Conservation (phyloP, 2,113 vertebrate species). For the Platichthys stellatus region DNA sequence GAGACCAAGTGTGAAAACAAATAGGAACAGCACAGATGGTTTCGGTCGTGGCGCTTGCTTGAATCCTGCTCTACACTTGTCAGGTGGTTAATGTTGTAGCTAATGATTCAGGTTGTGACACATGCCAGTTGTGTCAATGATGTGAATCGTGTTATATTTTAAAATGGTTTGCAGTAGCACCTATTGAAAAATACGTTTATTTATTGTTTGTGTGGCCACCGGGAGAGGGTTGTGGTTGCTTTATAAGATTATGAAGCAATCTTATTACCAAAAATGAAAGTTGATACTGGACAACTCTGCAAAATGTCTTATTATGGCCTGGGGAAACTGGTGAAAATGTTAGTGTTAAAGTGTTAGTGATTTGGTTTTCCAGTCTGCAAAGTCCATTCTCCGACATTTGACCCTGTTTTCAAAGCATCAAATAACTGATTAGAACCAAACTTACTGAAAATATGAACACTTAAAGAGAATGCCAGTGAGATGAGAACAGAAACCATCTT, state of each 20-base stretch:
- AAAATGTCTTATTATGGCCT: no score
- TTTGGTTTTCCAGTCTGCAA: background rate
- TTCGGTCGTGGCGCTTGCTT: constrained; percentile 23
- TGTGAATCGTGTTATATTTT: background rate
- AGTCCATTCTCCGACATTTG: background rate
- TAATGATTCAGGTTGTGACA: constrained; percentile 13
- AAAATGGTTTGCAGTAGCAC: background rate
- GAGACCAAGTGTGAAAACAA: constrained; percentile 45
- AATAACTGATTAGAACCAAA: no score
- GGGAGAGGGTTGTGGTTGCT: background rate
- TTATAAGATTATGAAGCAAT: no score
- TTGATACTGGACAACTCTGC: no score
- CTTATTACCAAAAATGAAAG: no score
- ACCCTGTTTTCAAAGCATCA: no score
- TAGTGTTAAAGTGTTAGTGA: background rate
- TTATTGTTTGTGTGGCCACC: background rate
- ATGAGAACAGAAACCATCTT: no score
- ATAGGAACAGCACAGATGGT: constrained; percentile 46
- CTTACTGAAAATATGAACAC: no score
- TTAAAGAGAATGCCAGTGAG: no score
- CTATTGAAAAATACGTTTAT: background rate
- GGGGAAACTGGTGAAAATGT: no score
- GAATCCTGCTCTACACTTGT: constrained; percentile 19
- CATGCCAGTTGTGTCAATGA: background rate
- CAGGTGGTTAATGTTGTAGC: constrained; percentile 5